phyloP scores from a whole-genome alignment of 2,113 vertebrate species.

The Notarius quadriscutis region DNA sequence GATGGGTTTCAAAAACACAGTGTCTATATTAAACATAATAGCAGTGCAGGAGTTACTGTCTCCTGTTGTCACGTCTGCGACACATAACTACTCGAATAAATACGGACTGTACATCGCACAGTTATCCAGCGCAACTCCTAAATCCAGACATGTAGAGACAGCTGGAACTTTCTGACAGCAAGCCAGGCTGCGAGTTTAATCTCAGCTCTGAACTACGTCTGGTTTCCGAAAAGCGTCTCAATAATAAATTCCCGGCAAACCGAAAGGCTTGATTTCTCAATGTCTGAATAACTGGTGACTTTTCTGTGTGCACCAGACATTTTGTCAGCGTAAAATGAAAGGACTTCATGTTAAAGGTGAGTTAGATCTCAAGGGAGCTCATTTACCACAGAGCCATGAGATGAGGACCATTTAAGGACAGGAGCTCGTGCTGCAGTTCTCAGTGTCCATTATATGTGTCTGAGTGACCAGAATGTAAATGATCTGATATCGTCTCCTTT shows the following conservation, averaged over 20 bases:
- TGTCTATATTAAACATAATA: not conserved
- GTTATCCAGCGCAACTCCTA: not conserved
- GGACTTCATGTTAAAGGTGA: not conserved
- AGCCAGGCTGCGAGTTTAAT: not conserved
- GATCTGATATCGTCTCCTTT: not conserved
- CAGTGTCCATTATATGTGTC: not conserved
- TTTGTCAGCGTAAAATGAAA: not conserved
- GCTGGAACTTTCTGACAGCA: not conserved
- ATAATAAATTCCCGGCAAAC: not conserved
- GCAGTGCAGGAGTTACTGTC: not conserved
- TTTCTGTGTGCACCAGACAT: not conserved
- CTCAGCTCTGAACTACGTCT: not conserved
- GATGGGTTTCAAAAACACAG: not conserved
- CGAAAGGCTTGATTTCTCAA: not conserved
- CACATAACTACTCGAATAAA: not conserved
- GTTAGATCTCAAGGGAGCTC: not conserved
- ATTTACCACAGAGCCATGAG: not conserved
- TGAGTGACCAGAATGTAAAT: not conserved
- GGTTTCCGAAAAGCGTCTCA: not conserved
- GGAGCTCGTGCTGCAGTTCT: not conserved
- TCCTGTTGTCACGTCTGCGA: not conserved
- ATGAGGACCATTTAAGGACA: conserved; percentile 10
- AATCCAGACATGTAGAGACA: not conserved
- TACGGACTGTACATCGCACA: not conserved
- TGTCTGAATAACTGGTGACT: not conserved